Evolutionary conservation across 1,140 invertebrate species (phyloP), one percentile per base, ranked within the genome.

Genomic region (Zaprionus vittiger): DNA sequence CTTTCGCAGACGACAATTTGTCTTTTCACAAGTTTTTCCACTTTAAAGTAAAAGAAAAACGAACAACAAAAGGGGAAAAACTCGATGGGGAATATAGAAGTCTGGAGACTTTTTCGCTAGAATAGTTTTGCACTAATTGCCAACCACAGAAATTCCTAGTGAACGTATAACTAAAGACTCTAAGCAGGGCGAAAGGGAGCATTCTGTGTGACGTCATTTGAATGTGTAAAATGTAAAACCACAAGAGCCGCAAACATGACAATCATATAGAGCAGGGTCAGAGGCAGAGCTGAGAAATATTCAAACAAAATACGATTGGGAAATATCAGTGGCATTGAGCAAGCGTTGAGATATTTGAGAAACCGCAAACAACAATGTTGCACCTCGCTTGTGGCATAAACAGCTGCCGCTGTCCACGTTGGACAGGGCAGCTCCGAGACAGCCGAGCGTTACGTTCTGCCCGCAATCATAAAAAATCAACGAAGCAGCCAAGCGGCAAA

Each of bases 381-480:
- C 79, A 71, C 56, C 65, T 67, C 65, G 55, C 65, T 59, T 59
- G 55, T 59, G 55, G 65, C 38, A 67, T 73, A 60, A 73, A 73
- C 82, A 85, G 69, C 78, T 84, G 82, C 64, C 52, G 75, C 60
- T 41, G 5, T 41, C 12, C 15, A n/a, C 2, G 38, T 7, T 17
- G 41, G 41, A 44, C 41, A 44, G 15, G 6, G 14, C 38, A 41
- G 38, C 14, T 4, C 14, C 7, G 14, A 41, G 15, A 41, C 0
- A 9, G 9, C 9, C 9, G 9, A 41, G 41, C n/a, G 41, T 6
- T 17, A 14, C 41, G 41, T 17, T 2, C 41, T 72, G 60, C 54
- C 75, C 71, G 59, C 82, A 84, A 81, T 84, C 82, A 84, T 84
- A 84, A 85, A 84, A 84, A 86, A 85, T 84, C 83, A 86, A 77